A percentile compares a stretch with the other conserved stretches of the same genome.
phyloP scores from a whole-genome alignment of 2,113 vertebrate species.

The Gallinago paraguaiae region DNA sequence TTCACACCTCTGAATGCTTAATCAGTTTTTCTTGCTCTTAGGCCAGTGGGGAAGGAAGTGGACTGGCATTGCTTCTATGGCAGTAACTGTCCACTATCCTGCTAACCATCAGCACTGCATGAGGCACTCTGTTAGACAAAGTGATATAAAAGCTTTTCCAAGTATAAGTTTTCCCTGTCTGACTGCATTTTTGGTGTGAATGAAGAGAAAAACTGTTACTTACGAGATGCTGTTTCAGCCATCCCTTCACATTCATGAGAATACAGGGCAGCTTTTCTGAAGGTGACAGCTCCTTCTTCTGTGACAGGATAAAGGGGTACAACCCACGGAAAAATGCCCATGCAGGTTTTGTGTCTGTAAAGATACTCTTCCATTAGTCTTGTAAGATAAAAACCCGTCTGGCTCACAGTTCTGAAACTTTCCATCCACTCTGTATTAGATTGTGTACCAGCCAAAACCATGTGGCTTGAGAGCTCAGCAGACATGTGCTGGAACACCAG shows the following conservation, averaged over 20 bases:
- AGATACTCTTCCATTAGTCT: neutral
- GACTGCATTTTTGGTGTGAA: neutral
- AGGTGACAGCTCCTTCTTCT: neutral
- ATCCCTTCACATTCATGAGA: neutral
- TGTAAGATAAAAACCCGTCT: neutral
- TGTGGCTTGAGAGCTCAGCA: neutral
- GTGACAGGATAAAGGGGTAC: neutral
- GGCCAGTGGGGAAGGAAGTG: neutral
- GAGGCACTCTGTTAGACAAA: neutral
- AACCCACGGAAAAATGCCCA: neutral
- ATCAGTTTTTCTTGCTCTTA: neutral
- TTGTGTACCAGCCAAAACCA: neutral
- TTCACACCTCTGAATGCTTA: constrained; percentile 40
- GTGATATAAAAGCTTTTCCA: neutral
- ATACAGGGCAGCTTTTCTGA: neutral
- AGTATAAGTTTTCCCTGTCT: neutral
- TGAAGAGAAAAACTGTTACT: neutral
- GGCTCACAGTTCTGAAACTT: neutral
- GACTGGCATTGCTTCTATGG: neutral
- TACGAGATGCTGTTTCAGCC: rapidly evolving
- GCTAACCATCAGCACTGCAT: neutral
- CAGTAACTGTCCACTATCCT: neutral
- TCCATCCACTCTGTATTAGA: neutral
- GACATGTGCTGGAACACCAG: neutral
- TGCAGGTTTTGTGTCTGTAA: neutral